Evolutionary conservation across 2,888 invertebrate genomes (phyloP).

Genomic region (Phoronis australis): DNA sequence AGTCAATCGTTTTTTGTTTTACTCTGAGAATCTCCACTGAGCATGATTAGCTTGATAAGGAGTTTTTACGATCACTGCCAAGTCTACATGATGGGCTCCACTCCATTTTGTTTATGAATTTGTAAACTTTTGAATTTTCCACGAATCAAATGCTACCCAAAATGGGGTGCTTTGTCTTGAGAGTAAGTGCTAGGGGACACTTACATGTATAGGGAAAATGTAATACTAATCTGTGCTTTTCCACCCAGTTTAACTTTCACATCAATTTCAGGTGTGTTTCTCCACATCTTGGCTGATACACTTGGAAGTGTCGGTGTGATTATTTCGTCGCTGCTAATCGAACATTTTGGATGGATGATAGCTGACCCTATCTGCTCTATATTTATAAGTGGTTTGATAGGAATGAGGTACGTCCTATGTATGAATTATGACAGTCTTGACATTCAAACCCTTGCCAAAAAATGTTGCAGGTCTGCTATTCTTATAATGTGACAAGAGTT

Average conservation of each 20-base stretch:
- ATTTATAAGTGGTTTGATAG: slow-evolving; percentile 87
- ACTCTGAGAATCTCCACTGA: no score
- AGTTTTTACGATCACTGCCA: no score
- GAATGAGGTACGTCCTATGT: slow-evolving; percentile 68
- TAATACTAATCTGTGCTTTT: background rate
- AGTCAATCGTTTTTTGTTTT: no score
- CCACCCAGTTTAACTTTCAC: background rate
- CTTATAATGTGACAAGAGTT: no score
- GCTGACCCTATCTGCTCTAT: slow-evolving; percentile 98
- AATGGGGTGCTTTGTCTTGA: no score
- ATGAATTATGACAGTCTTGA: background rate
- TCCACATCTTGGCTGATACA: slow-evolving; percentile 94
- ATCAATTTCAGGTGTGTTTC: slow-evolving; percentile 69
- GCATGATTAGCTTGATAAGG: no score
- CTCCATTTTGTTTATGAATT: no score
- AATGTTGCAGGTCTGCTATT: no score
- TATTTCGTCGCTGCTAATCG: slow-evolving; percentile 87
- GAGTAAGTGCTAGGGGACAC: no score
- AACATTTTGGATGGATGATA: slow-evolving; percentile 95
- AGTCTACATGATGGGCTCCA: no score
- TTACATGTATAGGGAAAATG: no score
- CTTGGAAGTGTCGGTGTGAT: slow-evolving; percentile 96
- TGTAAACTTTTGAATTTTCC: background rate
- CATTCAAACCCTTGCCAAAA: no score
- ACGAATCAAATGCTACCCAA: background rate